These are phyloP conservation scores for Drosophila colorata DNA, from an alignment of 2,888 invertebrate genomes.

Conservation along the genomic window DNA sequence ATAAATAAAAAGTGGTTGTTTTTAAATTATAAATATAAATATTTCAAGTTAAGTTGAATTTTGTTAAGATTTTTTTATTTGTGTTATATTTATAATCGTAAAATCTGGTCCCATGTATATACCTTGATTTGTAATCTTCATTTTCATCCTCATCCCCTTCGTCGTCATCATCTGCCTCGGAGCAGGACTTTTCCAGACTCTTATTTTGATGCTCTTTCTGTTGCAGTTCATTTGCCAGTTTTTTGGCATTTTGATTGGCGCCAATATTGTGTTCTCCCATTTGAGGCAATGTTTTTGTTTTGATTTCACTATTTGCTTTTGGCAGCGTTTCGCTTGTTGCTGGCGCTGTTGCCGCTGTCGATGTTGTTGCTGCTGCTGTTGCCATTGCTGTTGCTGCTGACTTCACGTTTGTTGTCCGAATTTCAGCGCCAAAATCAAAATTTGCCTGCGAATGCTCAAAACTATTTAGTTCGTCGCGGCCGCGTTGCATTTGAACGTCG, in stretches of 20 bases:
- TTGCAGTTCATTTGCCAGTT: constrained; percentile 12
- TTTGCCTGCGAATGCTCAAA: constrained; percentile 50
- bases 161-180: constrained; percentile 62
- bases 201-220: constrained; percentile 19
- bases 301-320: constrained; percentile 74
- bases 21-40: not conserved
- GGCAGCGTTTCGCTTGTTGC: constrained; percentile 68
- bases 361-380: constrained; percentile 24
- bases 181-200: constrained; percentile 34
- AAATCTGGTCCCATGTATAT: not conserved
- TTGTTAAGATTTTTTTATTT: not conserved
- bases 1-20: not conserved
- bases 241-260: constrained; percentile 59
- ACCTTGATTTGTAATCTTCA: constrained; percentile 44
- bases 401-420: constrained; percentile 67
- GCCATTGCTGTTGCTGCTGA: constrained; percentile 48
- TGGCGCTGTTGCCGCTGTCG: constrained; percentile 37
- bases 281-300: constrained; percentile 76
- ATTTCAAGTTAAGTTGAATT: not conserved
- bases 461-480: constrained; percentile 31
- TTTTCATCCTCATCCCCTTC: constrained; percentile 57
- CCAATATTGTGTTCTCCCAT: constrained; percentile 69
- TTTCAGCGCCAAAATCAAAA: constrained; percentile 83
- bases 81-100: not conserved
- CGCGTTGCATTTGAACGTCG: constrained; percentile 45